Conservation (phyloP, 2,797 vertebrate genomes). For the Melanotaenia parkinsoni region DNA sequence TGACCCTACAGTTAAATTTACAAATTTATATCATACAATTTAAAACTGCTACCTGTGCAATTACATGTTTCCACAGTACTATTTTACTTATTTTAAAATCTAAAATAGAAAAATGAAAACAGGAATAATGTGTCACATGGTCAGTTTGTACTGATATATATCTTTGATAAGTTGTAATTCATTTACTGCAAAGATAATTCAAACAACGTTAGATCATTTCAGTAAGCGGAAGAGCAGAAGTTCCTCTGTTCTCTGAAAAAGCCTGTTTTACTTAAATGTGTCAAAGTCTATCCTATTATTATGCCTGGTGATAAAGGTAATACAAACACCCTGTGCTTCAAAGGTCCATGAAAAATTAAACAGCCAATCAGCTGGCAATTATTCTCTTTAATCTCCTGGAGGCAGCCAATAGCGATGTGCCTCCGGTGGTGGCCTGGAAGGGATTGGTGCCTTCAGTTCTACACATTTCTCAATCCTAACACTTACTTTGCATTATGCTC, state of each 20-base stretch:
- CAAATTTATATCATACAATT: not conserved
- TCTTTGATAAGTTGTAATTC: not conserved
- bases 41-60: not conserved
- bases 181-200: not conserved
- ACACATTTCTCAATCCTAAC: conserved; percentile 77
- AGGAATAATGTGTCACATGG: not conserved
- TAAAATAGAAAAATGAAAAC: not conserved
- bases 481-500: conserved; percentile 82
- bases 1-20: not conserved
- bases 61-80: not conserved
- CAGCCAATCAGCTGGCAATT: conserved; percentile 87
- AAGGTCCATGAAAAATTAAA: conserved; percentile 85
- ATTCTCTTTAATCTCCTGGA: conserved; percentile 87
- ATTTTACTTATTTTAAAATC: not conserved
- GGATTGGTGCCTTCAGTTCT: conserved; percentile 68
- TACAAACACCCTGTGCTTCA: conserved; percentile 78
- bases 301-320: conserved; percentile 79
- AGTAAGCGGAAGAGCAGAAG: conserved; percentile 19
- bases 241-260: conserved; percentile 34
- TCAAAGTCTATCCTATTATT: conserved; percentile 77
- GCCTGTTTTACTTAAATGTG: conserved; percentile 69
- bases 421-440: conserved; percentile 77
- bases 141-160: not conserved
- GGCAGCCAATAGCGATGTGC: conserved; percentile 85
- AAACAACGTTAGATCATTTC: not conserved